Conservation (phyloP, 2,797 vertebrate genomes). For the Onychomys arenicola region DNA sequence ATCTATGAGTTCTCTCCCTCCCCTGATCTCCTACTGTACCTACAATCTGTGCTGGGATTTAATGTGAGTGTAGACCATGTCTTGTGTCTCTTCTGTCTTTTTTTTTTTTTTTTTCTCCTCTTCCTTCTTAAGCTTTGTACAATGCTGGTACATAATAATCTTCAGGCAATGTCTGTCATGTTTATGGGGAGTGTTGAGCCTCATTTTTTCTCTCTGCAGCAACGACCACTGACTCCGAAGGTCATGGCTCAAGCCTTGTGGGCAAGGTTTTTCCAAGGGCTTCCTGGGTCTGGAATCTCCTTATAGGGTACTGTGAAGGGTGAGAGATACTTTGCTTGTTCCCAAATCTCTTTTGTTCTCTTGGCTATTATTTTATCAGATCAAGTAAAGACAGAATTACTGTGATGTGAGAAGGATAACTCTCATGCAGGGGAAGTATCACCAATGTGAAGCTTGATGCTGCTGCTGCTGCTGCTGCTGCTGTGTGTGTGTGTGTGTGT, state of each 20-base stretch:
- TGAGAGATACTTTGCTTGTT: neutral
- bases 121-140: neutral
- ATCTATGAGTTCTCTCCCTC: conserved; percentile 36
- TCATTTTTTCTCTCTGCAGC: neutral
- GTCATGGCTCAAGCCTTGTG: neutral
- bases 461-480: no score
- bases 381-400: neutral
- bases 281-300: neutral
- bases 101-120: neutral
- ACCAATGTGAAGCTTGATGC: neutral
- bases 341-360: neutral
- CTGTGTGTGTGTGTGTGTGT: no score
- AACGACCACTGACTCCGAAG: neutral
- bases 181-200: neutral
- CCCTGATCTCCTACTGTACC: conserved; percentile 38
- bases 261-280: neutral
- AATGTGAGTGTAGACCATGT: neutral
- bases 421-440: neutral
- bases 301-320: neutral
- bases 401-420: neutral
- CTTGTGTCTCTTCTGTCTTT: neutral
- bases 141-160: neutral
- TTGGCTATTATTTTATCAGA: neutral
- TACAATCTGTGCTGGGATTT: conserved; percentile 54
- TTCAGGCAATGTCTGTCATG: neutral